Base-by-base conservation (phyloP, 2,888 invertebrate genomes). In the Agriopis leucophaearia region DNA sequence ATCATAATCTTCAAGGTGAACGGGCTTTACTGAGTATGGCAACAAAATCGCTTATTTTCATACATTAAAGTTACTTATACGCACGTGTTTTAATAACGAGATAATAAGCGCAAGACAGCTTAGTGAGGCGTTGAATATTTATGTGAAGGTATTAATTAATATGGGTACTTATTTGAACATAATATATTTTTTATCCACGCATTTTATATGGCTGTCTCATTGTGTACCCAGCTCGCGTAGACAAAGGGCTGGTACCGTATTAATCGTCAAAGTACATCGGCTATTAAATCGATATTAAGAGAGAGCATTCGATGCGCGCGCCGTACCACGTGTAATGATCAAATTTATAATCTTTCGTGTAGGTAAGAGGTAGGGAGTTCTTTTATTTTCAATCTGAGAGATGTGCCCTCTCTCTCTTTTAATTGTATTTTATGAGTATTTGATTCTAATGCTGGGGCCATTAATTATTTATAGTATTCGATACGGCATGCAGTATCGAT, bases 351-450 rank as follows among this genome's bases (percentile, higher is more conserved):
- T 91, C 91, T 88, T 88, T 84, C 88, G 85, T 88, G 92, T 91
- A 90, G 92, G 92, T 92, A 92, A 88, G 86, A 59, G 64, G 62
- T 63, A 87, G 82, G 79, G 80, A 81, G 75, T 86, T 91, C 87
- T 90, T 91, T 92, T 91, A 89, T 92, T 92, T 92, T 91, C 81
- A 84, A 64, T 64, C 87, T 82, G 79, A 81, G 84, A 89, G 86
- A 88, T 90, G 87, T 89, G 86, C 85, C 86, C 87, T 90, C 89
- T 91, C 88, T 90, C 86, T 85, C 90, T 91, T 92, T 93, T 93
- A 92, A 94, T 94, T 94, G 93, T 94, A 92, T 94, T 94, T 94
- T 93, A 93, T 93, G 93, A 91, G 92, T 91, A 91, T 94, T 93
- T 93, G 94, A 94, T 94, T 94, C 93, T 93, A 93, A 94, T 94